Percentiles rank a stretch among this genome's conserved stretches.
Conservation (phyloP, 1,140 invertebrate species). For the Nilaparvata lugens region DNA sequence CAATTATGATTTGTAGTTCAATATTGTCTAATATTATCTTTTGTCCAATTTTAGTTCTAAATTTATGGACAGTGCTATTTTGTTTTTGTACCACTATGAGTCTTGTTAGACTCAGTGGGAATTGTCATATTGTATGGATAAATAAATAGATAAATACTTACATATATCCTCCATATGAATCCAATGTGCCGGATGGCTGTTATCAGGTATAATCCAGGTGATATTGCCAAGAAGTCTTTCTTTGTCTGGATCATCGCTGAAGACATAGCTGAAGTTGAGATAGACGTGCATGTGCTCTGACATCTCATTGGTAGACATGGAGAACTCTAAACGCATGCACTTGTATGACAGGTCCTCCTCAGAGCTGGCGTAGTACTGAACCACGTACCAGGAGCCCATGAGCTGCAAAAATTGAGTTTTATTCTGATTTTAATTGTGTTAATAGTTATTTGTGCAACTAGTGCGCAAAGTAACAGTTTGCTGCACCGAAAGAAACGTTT, state of each 20-base stretch:
- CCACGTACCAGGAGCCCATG: slow-evolving; percentile 69
- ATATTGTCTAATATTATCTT: no score
- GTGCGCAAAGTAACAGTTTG: no score
- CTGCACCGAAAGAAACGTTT: no score
- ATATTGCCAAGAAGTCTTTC: slow-evolving; percentile 73
- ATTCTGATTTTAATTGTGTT: no score
- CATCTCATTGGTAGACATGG: slow-evolving; percentile 34
- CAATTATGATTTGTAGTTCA: no score
- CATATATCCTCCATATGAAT: slow-evolving; percentile 72
- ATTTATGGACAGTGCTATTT: no score
- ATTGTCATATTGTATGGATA: background rate
- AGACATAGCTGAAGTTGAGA: slow-evolving; percentile 81
- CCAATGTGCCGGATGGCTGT: slow-evolving; percentile 67
- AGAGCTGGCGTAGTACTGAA: slow-evolving; percentile 77
- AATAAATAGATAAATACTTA: no score
- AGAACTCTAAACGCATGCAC: slow-evolving; percentile 72
- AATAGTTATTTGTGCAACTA: no score
- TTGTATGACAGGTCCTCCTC: slow-evolving; percentile 71
- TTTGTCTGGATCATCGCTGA: slow-evolving; percentile 67
- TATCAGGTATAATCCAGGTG: slow-evolving; percentile 69
- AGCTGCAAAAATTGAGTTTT: slow-evolving; percentile 55
- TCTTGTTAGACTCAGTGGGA: no score
- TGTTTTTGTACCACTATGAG: no score
- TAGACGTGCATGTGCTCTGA: slow-evolving; percentile 44
- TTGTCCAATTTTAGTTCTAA: no score